Evolutionary conservation across 2,113 vertebrate genomes (phyloP).

Genomic region (Xenopus borealis): DNA sequence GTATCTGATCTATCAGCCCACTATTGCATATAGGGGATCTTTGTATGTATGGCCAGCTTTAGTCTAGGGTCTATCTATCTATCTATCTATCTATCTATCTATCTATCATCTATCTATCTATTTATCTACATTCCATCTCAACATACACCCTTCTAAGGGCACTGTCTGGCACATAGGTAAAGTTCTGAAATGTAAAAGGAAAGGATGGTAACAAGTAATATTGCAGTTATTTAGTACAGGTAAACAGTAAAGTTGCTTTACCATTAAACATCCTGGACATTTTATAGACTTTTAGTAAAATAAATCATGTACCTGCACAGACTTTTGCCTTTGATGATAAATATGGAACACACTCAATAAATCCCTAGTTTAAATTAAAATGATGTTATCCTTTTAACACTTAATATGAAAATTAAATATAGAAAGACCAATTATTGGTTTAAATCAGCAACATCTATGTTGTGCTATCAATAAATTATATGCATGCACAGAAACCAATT

Average conservation of each 20-base stretch:
- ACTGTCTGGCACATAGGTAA: too few relatives aligned
- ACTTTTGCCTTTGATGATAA: slow-evolving; percentile 30
- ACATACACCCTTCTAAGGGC: too few relatives aligned
- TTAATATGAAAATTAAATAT: slow-evolving; percentile 35
- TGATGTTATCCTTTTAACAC: slow-evolving; percentile 24
- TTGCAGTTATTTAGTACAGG: neutral
- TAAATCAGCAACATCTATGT: slow-evolving; percentile 44
- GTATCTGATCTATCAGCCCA: too few relatives aligned
- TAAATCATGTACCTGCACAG: slow-evolving; percentile 37
- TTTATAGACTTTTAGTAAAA: neutral
- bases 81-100: too few relatives aligned
- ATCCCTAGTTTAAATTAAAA: slow-evolving; percentile 32
- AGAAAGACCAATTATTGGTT: slow-evolving; percentile 43
- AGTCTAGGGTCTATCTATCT: too few relatives aligned
- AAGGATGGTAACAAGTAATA: neutral
- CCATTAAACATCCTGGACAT: neutral
- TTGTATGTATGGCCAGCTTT: too few relatives aligned
- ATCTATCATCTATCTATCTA: too few relatives aligned
- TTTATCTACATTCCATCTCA: too few relatives aligned
- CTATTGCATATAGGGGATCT: too few relatives aligned
- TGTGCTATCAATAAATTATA: slow-evolving; percentile 43
- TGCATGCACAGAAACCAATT: slow-evolving; percentile 39
- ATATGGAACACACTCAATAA: slow-evolving; percentile 29
- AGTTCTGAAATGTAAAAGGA: too few relatives aligned
- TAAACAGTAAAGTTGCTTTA: neutral